phyloP scores from a whole-genome alignment of 2,888 invertebrate genomes.

The Pinctada fucata region DNA sequence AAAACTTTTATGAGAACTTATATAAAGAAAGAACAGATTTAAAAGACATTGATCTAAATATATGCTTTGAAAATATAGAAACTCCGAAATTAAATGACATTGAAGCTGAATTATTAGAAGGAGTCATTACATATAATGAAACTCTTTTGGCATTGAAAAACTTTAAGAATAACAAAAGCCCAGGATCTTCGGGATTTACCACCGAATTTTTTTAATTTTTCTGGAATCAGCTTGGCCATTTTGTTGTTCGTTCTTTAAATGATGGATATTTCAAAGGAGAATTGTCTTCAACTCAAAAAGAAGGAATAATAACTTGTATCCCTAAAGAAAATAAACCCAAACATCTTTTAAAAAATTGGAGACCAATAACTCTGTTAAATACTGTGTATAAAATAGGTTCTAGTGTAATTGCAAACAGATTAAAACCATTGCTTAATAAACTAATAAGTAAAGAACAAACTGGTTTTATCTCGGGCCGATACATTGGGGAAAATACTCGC shows the following conservation, averaged over 20 bases:
- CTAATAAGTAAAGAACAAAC: constrained; percentile 41
- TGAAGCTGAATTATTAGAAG: not conserved
- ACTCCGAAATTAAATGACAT: not conserved
- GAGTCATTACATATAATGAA: constrained; percentile 13
- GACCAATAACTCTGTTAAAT: constrained; percentile 41
- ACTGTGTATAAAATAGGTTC: constrained; percentile 43
- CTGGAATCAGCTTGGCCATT: constrained; percentile 10
- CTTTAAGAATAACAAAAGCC: constrained; percentile 29
- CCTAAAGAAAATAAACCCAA: constrained; percentile 39
- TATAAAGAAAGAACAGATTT: constrained; percentile 3
- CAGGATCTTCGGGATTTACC: constrained; percentile 20
- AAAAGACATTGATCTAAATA: not conserved
- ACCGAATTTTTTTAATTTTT: constrained; percentile 27
- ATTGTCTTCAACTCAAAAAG: constrained; percentile 28
- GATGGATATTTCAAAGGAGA: constrained; percentile 20
- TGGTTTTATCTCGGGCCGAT: constrained; percentile 42
- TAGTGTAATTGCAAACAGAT: constrained; percentile 35
- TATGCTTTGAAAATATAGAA: not conserved
- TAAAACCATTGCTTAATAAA: constrained; percentile 37
- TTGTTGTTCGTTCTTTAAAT: constrained; percentile 39
- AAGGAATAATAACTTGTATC: constrained; percentile 37
- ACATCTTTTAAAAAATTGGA: constrained; percentile 41
- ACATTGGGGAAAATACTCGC: constrained; percentile 45
- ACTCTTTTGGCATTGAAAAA: constrained; percentile 9
- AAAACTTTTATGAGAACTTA: constrained; percentile 1